A percentile compares a stretch with the other conserved stretches of the same genome.
phyloP scores from a whole-genome alignment of 2,888 invertebrate genomes.

The Cephalotes varians region DNA sequence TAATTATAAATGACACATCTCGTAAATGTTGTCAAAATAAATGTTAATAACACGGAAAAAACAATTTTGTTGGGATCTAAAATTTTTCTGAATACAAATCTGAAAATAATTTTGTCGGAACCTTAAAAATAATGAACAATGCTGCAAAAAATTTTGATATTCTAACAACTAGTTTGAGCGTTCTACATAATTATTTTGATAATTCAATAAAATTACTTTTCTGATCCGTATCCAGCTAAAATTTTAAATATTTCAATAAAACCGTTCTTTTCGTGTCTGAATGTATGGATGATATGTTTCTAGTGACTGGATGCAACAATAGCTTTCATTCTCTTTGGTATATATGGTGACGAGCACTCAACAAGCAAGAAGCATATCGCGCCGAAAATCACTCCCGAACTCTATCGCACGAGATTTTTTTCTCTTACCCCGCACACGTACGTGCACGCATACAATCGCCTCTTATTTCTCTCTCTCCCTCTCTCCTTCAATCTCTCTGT shows the following conservation, averaged over 20 bases:
- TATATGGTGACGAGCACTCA: slow-evolving; percentile 75
- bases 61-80: too few species aligned
- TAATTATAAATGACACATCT: background rate
- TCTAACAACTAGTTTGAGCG: too few species aligned
- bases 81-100: too few species aligned
- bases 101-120: too few species aligned
- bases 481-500: slow-evolving; percentile 6
- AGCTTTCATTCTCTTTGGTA: slow-evolving; percentile 61
- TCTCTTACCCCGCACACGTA: slow-evolving; percentile 47
- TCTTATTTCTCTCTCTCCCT: slow-evolving; percentile 30
- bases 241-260: too few species aligned
- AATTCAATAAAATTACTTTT: too few species aligned
- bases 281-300: slow-evolving; percentile 30
- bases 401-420: slow-evolving; percentile 55
- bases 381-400: slow-evolving; percentile 79
- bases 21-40: background rate
- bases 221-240: too few species aligned
- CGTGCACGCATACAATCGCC: background rate
- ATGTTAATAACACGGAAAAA: too few species aligned
- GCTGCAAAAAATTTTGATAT: too few species aligned
- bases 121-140: too few species aligned
- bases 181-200: too few species aligned
- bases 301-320: slow-evolving; percentile 64
- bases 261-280: too few species aligned
- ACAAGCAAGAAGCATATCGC: slow-evolving; percentile 77